phyloP scores from a whole-genome alignment of 2,113 vertebrate genomes.

The Rattus norvegicus region DNA sequence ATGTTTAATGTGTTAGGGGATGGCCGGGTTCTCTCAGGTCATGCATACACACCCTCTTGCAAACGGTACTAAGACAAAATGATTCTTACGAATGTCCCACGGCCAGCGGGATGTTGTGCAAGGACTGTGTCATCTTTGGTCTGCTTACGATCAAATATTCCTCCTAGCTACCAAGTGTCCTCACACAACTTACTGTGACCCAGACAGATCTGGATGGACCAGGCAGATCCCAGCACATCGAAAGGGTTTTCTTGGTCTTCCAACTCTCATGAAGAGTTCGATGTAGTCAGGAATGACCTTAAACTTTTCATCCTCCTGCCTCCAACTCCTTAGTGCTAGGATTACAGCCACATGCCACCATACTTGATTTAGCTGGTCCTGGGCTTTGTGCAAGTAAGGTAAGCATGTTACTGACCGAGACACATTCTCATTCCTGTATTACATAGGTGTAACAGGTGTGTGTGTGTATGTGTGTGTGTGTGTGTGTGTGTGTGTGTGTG shows the following conservation, averaged over 20 bases:
- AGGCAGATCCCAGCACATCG: neutral
- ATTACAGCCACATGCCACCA: neutral
- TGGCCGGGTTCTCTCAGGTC: neutral
- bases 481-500: neutral
- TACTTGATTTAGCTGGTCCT: neutral
- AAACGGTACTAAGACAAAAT: slow-evolving; percentile 87
- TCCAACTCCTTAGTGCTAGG: neutral
- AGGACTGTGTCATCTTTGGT: neutral
- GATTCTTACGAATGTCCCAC: slow-evolving; percentile 89
- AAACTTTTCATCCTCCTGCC: neutral
- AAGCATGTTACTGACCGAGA: neutral
- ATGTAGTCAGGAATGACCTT: neutral
- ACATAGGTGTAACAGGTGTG: neutral
- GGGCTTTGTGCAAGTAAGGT: neutral
- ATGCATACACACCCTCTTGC: neutral
- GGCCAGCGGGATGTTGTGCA: neutral
- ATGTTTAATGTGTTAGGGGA: neutral
- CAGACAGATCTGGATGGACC: neutral
- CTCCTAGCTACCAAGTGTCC: neutral
- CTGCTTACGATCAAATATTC: neutral
- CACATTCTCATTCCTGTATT: neutral
- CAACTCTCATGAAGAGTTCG: neutral
- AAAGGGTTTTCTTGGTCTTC: neutral
- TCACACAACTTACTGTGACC: no score
- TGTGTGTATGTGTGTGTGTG: neutral